Evolutionary conservation across 2,888 invertebrate genomes (phyloP), one percentile per base, ranked within the genome.

Genomic region (Euplexia lucipara): DNA sequence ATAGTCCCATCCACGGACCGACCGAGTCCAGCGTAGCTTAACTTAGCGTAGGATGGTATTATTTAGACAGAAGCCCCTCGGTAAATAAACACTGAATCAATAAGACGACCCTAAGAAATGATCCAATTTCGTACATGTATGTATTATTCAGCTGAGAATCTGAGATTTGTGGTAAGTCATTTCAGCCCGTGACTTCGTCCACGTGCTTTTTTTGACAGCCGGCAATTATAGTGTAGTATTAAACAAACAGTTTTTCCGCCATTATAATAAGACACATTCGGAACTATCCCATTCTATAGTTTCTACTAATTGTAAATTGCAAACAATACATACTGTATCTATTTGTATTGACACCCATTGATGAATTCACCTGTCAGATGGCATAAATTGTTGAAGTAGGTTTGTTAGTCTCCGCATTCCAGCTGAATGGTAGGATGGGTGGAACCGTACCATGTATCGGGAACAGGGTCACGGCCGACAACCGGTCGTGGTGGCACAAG

Each of bases 391-490:
- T 87, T 85, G 81, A 87, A 84, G 83, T 86, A 86, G 26, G 26
- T 26, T 26, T 87, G 82, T 85, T 81, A 81, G 84, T 88, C 91
- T 90, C 90, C 90, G 91, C 92, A 93, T 94, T 94, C 92, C 90
- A 87, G 69, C 72, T 78, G 83, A 82, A 84, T 85, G 78, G 83
- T 85, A 85, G 83, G 86, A 86, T 86, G 87, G 86, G 88, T 88
- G 88, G 86, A 88, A 89, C 86, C 85, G 88, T 84, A 82, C 80
- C 83, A 82, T 83, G 86, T 88, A 90, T 91, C 88, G 90, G 89
- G 90, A 92, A 93, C 87, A 91, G 90, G 94, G 94, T 94, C 94
- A 94, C 91, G 94, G 93, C 84, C 92, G 89, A 80, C 82, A 88
- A 91, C 92, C 92, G 92, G 92, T 91, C 86, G 83, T 80, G 75